Percentiles rank a stretch among this genome's conserved stretches.
Evolutionary conservation across 2,113 vertebrate genomes (phyloP).

Genomic region (Archocentrus centrarchus): DNA sequence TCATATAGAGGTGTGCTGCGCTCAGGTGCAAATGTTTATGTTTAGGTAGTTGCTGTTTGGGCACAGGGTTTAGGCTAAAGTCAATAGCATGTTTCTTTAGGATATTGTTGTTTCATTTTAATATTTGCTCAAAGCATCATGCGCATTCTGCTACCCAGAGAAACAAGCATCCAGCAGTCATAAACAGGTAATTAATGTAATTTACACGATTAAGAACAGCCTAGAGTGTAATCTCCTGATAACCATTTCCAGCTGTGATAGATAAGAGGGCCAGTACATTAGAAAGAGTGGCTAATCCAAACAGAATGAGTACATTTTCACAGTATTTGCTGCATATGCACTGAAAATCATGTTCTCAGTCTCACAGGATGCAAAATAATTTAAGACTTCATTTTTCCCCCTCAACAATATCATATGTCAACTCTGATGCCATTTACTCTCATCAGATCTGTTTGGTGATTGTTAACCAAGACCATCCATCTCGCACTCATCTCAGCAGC

Average conservation of each 20-base stretch:
- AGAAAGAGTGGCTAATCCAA: slow-evolving; percentile 10
- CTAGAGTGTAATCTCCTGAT: slow-evolving; percentile 33
- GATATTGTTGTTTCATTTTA: slow-evolving; percentile 8
- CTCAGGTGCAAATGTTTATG: neutral
- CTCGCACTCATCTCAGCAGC: slow-evolving; percentile 76
- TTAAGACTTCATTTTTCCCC: slow-evolving; percentile 55
- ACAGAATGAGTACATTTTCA: neutral
- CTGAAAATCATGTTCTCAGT: slow-evolving; percentile 23
- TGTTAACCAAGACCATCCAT: slow-evolving; percentile 80
- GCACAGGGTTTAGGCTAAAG: neutral
- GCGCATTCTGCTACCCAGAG: neutral
- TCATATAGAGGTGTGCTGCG: neutral
- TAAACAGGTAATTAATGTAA: slow-evolving; percentile 55
- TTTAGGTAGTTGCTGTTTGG: neutral
- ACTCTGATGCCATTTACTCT: slow-evolving; percentile 68
- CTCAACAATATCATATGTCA: slow-evolving; percentile 68
- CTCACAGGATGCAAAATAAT: slow-evolving; percentile 53
- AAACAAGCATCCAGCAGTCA: neutral
- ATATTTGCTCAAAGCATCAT: slow-evolving; percentile 4
- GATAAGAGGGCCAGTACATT: slow-evolving; percentile 3
- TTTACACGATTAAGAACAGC: slow-evolving; percentile 40
- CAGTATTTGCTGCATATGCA: neutral
- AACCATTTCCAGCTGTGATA: slow-evolving; percentile 27
- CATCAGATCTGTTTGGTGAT: slow-evolving; percentile 72
- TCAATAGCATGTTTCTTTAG: slow-evolving; percentile 2